Percentiles rank a stretch among this genome's conserved stretches.
Evolutionary conservation across 2,113 vertebrate species (phyloP).

Genomic region (Jacana jacana): DNA sequence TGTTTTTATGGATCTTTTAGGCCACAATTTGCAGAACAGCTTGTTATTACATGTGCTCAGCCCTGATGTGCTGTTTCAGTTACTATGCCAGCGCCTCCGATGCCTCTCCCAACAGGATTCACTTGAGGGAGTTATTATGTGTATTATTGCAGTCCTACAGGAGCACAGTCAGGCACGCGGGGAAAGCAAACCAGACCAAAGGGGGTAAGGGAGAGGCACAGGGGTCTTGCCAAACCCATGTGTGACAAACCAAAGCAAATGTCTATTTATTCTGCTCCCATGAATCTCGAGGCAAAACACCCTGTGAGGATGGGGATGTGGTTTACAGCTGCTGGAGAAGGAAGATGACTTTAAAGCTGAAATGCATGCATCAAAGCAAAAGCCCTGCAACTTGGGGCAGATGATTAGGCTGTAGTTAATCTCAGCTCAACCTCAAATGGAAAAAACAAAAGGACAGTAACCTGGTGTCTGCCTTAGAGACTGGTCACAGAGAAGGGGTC

Average conservation of each 20-base stretch:
- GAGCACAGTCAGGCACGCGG: background rate
- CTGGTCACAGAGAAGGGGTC: background rate
- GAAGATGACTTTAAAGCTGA: background rate
- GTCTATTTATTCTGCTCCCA: background rate
- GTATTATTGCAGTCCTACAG: background rate
- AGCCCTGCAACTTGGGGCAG: accelerated
- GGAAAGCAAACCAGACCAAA: background rate
- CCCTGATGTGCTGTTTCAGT: background rate
- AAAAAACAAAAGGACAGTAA: background rate
- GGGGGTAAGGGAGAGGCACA: background rate
- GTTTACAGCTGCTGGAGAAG: background rate
- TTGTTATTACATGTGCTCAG: background rate
- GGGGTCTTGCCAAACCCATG: background rate
- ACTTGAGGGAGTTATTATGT: background rate
- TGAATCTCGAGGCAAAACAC: background rate
- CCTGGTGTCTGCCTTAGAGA: background rate
- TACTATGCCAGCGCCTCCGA: background rate
- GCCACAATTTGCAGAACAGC: background rate
- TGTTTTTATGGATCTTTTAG: background rate
- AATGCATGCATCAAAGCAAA: background rate
- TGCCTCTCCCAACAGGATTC: background rate
- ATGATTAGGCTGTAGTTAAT: background rate
- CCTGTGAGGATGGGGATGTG: background rate
- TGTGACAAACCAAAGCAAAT: background rate
- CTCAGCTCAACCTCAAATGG: background rate